A percentile compares a stretch with the other conserved stretches of the same genome.
These are phyloP conservation scores for Muscidifurax raptorellus DNA, from an alignment of 1,140 invertebrate genomes.

Conservation along the genomic window DNA sequence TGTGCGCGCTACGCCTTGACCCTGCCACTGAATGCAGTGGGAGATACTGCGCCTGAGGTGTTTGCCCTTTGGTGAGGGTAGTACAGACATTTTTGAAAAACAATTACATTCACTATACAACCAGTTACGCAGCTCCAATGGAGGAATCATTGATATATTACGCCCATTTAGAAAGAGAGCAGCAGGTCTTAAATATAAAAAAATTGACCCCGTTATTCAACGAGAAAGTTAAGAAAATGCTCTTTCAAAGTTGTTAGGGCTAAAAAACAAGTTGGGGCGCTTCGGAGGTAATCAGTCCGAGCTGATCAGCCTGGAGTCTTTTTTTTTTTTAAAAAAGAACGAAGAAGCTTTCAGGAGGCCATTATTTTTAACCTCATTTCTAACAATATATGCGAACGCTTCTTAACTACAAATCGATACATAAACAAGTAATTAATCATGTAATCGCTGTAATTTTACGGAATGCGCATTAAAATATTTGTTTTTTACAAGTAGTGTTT, in stretches of 20 bases:
- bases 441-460: too few relatives aligned
- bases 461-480: background rate
- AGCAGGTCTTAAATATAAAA: slow-evolving; percentile 25
- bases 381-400: background rate
- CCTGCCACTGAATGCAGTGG: background rate
- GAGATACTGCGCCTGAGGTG: background rate
- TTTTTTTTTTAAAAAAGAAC: background rate
- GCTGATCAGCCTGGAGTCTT: background rate
- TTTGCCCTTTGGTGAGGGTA: background rate
- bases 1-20: background rate
- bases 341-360: background rate
- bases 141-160: slow-evolving; percentile 11
- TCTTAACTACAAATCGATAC: background rate
- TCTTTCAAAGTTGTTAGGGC: slow-evolving; percentile 6
- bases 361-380: slow-evolving; percentile 30
- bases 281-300: slow-evolving; percentile 15
- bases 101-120: too few relatives aligned
- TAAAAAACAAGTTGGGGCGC: slow-evolving; percentile 30
- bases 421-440: too few relatives aligned
- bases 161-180: background rate
- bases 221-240: slow-evolving; percentile 49
- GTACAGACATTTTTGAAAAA: too few relatives aligned
- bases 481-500: background rate
- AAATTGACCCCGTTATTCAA: slow-evolving; percentile 46
- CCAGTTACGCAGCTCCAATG: background rate